A percentile compares a stretch with the other conserved stretches of the same genome.
These are phyloP conservation scores for Neopipo cinnamomea DNA, from an alignment of 2,113 vertebrate species.

Conservation along the genomic window DNA sequence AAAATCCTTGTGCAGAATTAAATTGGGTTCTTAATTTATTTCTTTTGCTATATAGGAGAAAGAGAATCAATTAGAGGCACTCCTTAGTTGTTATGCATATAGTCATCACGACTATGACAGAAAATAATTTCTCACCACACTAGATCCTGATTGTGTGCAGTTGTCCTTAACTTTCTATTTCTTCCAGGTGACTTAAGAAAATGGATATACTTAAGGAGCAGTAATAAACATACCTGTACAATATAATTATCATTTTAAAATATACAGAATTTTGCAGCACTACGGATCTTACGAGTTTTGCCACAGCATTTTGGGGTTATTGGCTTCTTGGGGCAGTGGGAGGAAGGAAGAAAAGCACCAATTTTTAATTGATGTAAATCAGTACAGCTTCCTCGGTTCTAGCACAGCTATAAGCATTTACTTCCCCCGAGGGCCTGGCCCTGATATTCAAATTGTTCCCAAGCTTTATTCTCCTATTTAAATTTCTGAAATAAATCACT, in stretches of 20 bases:
- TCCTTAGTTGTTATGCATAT: not conserved
- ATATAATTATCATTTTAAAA: not conserved
- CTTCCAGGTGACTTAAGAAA: not conserved
- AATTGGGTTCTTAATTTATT: not conserved
- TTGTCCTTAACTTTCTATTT: not conserved
- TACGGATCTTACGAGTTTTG: not conserved
- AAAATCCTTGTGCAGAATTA: not conserved
- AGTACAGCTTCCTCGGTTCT: not conserved
- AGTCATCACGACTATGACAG: not conserved
- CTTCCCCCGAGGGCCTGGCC: conserved; percentile 15
- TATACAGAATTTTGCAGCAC: not conserved
- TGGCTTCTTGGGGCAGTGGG: not conserved
- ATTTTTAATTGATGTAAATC: conserved; percentile 1
- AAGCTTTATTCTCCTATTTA: conserved; percentile 9
- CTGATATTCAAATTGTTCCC: not conserved
- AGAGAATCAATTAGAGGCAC: not conserved
- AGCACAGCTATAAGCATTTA: not conserved
- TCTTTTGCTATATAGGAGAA: not conserved
- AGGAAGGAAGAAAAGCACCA: not conserved
- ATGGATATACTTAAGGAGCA: not conserved
- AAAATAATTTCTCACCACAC: not conserved
- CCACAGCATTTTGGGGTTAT: not conserved
- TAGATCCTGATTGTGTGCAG: not conserved
- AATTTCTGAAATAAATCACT: conserved; percentile 43
- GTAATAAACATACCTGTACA: not conserved